phyloP scores from a whole-genome alignment of 2,888 invertebrate species.

The Abrostola tripartita region DNA sequence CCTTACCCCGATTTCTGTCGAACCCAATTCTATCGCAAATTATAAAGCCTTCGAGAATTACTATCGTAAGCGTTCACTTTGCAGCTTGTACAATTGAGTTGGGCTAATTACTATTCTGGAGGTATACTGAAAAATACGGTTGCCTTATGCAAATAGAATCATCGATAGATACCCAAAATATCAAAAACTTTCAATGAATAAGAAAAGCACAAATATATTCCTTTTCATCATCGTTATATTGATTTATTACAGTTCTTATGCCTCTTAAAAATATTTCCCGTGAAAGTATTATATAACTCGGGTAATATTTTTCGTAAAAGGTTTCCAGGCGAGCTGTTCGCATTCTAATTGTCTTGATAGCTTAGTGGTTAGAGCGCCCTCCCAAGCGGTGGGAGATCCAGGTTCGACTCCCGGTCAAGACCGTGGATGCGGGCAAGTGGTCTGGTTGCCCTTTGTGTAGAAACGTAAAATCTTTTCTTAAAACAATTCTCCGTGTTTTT shows the following conservation, averaged over 20 bases:
- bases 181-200: conserved; percentile 25
- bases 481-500: conserved; percentile 71
- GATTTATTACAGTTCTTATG: conserved; percentile 36
- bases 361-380: conserved; percentile 87
- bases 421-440: conserved; percentile 74
- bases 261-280: conserved; percentile 21
- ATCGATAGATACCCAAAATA: conserved; percentile 8
- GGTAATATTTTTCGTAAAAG: conserved; percentile 28
- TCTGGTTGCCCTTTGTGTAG: conserved; percentile 56
- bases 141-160: conserved; percentile 30
- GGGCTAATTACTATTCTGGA: conserved; percentile 13
- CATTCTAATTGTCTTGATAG: conserved; percentile 87
- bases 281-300: conserved; percentile 15
- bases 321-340: conserved; percentile 66
- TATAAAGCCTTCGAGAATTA: conserved; percentile 69
- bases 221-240: conserved; percentile 33
- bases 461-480: conserved; percentile 40
- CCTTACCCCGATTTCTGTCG: conserved; percentile 76
- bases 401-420: conserved; percentile 88
- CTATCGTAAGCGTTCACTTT: conserved; percentile 69
- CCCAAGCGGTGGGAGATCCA: conserved; percentile 80
- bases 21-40: conserved; percentile 70
- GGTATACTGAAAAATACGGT: conserved; percentile 63
- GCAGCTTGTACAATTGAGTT: conserved; percentile 20
- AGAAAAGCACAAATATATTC: conserved; percentile 26